Base-by-base conservation (phyloP, 2,888 invertebrate species). In the Heliothis peltigera region DNA sequence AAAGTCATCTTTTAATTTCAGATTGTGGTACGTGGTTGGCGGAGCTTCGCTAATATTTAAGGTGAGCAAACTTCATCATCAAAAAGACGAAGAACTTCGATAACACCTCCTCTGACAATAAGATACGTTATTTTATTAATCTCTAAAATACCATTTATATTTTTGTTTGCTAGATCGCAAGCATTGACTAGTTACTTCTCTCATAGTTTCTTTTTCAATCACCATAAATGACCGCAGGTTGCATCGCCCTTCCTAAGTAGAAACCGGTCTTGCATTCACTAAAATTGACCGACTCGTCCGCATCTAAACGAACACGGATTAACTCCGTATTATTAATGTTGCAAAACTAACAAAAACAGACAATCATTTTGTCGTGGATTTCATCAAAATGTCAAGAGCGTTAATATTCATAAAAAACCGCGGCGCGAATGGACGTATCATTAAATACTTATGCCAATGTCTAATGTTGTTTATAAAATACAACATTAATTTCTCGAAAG, bases 1-100 rank as follows among this genome's bases (percentile, higher is more conserved):
- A 83, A 74, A 58, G 44, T 60, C 67, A 75, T 63, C 61, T 81
- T 78, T 84, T 87, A 15, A 61, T 89, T 86, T 57, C 89, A 90
- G 90, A 76, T 87, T 65, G 66, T 68, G 75, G 70, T 66, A 72
- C 81, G 78, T 75, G 82, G 74, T 63, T 68, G 63, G 70, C 56
- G 72, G 83, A 76, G 85, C 57, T 81, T 84, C 84, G 83, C 80
- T 82, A 75, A 76, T 80, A 80, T 76, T 82, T 75, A 67, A 90
- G 91, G 91, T 91, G 65, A 79, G 81, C 1, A 28, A 12, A 12
- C 19, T 28, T 7, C 2, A 2, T 35, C 32, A 2, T 15, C 43
- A 6, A 12, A 21, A 46, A 15, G 2, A 46, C 18, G 4, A 15
- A 15, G 12, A 35, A 35, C 8, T 35, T 35, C 15, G 35, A 15